These are phyloP conservation scores for Gephyroberyx darwinii DNA, from an alignment of 2,797 vertebrate genomes.

Conservation along the genomic window DNA sequence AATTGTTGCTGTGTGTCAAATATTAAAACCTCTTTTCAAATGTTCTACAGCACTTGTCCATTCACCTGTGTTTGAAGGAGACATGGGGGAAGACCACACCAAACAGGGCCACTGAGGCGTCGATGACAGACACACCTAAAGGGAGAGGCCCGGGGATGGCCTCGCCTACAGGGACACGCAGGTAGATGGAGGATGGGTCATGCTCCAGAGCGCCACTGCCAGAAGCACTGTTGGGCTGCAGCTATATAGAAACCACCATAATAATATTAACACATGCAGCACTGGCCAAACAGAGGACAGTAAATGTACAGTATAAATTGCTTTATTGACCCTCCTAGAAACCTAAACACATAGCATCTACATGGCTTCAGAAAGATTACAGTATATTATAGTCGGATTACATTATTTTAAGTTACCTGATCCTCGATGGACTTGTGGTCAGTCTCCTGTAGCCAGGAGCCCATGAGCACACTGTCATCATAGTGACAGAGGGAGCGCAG, in stretches of 20 bases:
- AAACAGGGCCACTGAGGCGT: conserved; percentile 96
- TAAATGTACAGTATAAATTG: neutral
- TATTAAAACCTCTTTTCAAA: neutral
- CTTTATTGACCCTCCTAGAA: neutral
- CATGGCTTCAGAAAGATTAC: no score
- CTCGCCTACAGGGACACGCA: conserved; percentile 93
- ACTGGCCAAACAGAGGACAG: neutral
- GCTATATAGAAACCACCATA: conserved; percentile 73
- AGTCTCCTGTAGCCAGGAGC: conserved; percentile 98
- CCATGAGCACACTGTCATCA: conserved; percentile 98
- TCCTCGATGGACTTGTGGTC: conserved; percentile 99
- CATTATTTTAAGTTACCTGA: conserved; percentile 82
- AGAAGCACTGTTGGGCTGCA: conserved; percentile 98
- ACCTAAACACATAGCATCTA: no score
- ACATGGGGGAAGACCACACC: conserved; percentile 99
- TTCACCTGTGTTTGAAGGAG: conserved; percentile 96
- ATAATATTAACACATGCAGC: neutral
- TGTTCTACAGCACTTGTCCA: conserved; percentile 16
- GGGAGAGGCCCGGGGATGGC: conserved; percentile 96
- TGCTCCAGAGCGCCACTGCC: conserved; percentile 98
- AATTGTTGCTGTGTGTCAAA: neutral
- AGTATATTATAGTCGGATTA: neutral
- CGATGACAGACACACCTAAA: conserved; percentile 96
- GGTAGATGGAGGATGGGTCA: conserved; percentile 96
- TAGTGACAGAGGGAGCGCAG: conserved; percentile 97